A percentile compares a stretch with the other conserved stretches of the same genome.
Conservation (phyloP, 2,797 vertebrate genomes). For the Sarcophilus harrisii region DNA sequence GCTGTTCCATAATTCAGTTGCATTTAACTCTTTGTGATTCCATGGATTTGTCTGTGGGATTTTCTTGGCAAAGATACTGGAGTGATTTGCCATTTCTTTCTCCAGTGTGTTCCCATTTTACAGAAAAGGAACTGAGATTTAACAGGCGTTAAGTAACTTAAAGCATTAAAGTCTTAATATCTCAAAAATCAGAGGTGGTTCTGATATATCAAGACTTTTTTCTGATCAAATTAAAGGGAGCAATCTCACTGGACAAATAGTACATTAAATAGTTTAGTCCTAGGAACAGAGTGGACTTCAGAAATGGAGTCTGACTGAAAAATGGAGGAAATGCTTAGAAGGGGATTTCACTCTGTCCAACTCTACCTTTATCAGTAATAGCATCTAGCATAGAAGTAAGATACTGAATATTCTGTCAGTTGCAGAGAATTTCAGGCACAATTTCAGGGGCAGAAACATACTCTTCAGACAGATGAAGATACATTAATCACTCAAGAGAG, state of each 20-base stretch:
- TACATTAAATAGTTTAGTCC: not conserved
- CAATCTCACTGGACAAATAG: not conserved
- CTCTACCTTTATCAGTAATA: not conserved
- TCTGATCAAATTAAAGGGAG: not conserved
- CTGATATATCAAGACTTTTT: not conserved
- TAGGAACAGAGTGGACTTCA: not conserved
- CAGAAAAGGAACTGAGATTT: not conserved
- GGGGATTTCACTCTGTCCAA: not conserved
- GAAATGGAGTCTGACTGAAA: not conserved
- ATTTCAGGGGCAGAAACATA: not conserved
- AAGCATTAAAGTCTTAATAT: not conserved
- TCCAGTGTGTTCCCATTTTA: not conserved
- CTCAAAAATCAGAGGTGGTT: not conserved
- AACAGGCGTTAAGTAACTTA: not conserved
- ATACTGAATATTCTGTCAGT: not conserved
- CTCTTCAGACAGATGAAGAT: not conserved
- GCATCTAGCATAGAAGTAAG: not conserved
- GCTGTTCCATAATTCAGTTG: not conserved
- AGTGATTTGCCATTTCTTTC: not conserved
- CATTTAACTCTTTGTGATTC: not conserved
- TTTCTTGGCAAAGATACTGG: not conserved
- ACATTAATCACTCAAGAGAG: not conserved
- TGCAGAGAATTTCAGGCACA: not conserved
- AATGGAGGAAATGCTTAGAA: not conserved
- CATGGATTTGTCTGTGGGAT: not conserved